A percentile compares a stretch with the other conserved stretches of the same genome.
Conservation (phyloP, 2,113 vertebrate genomes). For the Syngnathus scovelli region DNA sequence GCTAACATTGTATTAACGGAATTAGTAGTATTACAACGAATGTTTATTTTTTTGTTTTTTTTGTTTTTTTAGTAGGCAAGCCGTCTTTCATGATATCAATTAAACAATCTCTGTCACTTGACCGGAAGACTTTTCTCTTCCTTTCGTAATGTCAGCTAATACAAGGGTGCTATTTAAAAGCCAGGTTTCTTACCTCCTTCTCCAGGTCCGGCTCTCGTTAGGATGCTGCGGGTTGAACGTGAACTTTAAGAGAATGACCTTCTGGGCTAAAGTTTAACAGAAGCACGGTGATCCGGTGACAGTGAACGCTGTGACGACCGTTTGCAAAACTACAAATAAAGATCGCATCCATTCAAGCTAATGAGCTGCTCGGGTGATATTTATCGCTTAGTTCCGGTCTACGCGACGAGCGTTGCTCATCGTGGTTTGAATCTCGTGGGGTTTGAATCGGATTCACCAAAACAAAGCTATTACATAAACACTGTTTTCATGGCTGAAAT, state of each 20-base stretch:
- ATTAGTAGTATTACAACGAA: background rate
- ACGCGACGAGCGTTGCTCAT: background rate
- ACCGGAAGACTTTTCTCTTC: background rate
- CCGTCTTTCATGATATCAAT: background rate
- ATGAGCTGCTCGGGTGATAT: background rate
- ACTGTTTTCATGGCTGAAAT: background rate
- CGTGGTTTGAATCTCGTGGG: background rate
- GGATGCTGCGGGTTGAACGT: conserved; percentile 13
- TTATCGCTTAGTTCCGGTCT: background rate
- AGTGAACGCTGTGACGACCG: no score
- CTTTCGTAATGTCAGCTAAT: conserved; percentile 5
- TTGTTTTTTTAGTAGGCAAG: no score
- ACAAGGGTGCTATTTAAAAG: background rate
- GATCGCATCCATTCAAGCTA: background rate
- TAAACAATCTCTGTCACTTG: background rate
- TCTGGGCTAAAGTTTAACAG: conserved; percentile 35
- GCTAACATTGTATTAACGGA: background rate
- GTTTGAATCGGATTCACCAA: background rate
- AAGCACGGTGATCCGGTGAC: background rate
- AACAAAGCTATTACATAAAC: background rate
- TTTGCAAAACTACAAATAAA: background rate
- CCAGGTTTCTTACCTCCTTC: conserved; percentile 22
- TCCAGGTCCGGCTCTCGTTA: background rate
- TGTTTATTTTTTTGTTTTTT: background rate
- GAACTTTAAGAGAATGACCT: background rate